Evolutionary conservation across 2,888 invertebrate species (phyloP), one percentile per base, ranked within the genome.

Genomic region (Chrysolina oricalcia): DNA sequence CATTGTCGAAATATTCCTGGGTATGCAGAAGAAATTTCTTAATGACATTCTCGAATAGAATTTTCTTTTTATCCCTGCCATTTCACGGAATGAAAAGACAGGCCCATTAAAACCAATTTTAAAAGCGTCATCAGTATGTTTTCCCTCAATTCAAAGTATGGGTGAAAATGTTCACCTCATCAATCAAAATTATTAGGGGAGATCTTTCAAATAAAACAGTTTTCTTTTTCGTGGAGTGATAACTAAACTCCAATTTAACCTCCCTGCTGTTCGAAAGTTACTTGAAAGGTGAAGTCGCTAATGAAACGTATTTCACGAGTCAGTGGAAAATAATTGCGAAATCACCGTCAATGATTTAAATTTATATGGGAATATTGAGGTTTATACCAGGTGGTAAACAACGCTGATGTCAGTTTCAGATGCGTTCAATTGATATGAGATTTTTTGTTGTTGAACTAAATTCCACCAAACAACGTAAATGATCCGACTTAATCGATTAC

Each of bases 161-260:
- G 21, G 23, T 72, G 67, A 62, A 8, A 48, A 72, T 59, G n/a
- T 67, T 67, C 67, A 40, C 41, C 41, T 21, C 67, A 67, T 72
- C 72, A 67, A 67, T 72, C 72, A 72, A 72, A 67, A 46, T 59
- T 67, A 67, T 72, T 63, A 46, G 35, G 17, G 64, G 23, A 59
- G 63, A 72, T 59, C 19, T 43, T 67, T 62, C 23, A 62, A 72
- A 72, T 72, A 67, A 72, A 41, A 17, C 40, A 27, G 17, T 35
- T 40, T 63, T 27, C 27, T 46, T 19, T 67, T 72, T 72, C 56
- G 46, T 40, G 67, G 43, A 67, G 67, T 67, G 72, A 72, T 72
- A 72, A 72, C n/a, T n/a, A n/a, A n/a, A n/a, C 67, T 72, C 56
- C 56, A 65, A 56, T 72, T 72, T 35, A 71, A 71, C 65, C n/a